Conservation (phyloP, 2,113 vertebrate species). For the Geothlypis trichas region DNA sequence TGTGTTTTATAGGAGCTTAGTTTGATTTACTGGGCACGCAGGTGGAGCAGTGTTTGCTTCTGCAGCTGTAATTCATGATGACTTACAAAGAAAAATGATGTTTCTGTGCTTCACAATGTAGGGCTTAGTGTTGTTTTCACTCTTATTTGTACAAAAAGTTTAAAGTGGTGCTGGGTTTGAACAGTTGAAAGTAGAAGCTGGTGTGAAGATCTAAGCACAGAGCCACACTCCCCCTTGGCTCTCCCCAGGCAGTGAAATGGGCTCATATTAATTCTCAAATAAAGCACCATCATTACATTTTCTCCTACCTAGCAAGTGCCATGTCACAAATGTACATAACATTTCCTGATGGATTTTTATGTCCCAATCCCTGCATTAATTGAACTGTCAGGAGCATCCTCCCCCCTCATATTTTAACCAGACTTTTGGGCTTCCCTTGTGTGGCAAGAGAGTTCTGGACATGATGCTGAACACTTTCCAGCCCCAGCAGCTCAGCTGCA, state of each 20-base stretch:
- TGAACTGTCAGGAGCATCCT: background rate
- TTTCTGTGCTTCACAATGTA: background rate
- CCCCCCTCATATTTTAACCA: background rate
- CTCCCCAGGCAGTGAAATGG: background rate
- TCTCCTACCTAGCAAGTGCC: background rate
- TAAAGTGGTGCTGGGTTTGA: background rate
- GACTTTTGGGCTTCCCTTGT: background rate
- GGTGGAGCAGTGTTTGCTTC: background rate
- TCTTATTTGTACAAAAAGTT: background rate
- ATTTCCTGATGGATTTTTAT: background rate
- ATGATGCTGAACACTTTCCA: fast-evolving
- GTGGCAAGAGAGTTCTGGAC: background rate
- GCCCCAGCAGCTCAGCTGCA: background rate
- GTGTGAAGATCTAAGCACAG: background rate
- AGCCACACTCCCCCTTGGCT: fast-evolving
- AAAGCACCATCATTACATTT: background rate
- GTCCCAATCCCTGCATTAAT: background rate
- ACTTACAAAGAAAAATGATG: background rate
- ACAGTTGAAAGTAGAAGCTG: background rate
- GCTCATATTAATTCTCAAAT: background rate
- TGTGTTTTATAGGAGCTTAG: background rate
- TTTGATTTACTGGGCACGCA: background rate
- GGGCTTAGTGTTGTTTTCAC: background rate
- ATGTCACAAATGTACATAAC: background rate
- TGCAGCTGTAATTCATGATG: background rate